Conservation (phyloP, 2,888 invertebrate genomes). For the Hydriomena furcata region DNA sequence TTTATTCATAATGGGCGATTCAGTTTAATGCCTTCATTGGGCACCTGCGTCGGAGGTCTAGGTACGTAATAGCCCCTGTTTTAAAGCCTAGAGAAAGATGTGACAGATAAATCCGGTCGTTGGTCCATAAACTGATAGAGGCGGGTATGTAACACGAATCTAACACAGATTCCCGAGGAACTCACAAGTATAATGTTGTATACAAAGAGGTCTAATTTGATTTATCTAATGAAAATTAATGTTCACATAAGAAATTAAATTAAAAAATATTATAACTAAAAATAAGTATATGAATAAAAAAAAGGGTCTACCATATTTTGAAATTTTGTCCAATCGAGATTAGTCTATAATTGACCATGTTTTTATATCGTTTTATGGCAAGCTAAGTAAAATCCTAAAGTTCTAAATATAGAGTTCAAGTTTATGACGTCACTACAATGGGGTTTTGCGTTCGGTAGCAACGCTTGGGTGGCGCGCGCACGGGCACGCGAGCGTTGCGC, state of each 20-base stretch:
- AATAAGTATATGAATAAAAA: no score
- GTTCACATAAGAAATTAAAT: no score
- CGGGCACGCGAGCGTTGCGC: constrained; percentile 69
- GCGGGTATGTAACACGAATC: no score
- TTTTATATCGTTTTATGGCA: no score
- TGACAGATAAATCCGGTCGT: constrained; percentile 27
- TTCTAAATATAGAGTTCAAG: neutral
- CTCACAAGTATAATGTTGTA: no score
- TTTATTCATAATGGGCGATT: constrained; percentile 72
- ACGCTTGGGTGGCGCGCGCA: constrained; percentile 71
- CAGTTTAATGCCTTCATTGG: constrained; percentile 78
- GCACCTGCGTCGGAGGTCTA: constrained; percentile 59
- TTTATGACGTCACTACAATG: constrained; percentile 12
- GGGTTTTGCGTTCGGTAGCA: constrained; percentile 53
- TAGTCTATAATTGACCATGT: no score
- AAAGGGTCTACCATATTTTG: no score
- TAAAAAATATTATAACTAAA: no score
- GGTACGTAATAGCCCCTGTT: constrained; percentile 39
- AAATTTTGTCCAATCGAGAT: no score
- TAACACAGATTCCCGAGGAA: no score
- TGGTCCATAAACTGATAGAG: constrained; percentile 6
- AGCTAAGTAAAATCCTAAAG: neutral
- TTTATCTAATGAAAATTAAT: no score
- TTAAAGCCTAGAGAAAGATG: constrained; percentile 30
- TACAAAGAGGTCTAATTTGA: no score